phyloP scores from a whole-genome alignment of 2,888 invertebrate species.

The Ochlodes sylvanus region DNA sequence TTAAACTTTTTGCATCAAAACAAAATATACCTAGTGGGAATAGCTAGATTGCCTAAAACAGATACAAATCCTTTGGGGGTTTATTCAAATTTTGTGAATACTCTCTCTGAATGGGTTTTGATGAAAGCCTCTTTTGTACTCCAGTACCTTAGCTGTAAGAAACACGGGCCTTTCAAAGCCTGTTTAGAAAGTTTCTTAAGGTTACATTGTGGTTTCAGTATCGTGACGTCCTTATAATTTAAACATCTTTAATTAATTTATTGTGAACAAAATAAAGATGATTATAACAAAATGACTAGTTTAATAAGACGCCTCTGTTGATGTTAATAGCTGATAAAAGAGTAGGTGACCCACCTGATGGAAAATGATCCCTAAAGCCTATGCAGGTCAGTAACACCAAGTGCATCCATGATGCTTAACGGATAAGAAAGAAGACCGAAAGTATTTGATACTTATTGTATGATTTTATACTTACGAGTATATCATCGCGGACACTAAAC shows the following conservation, averaged over 20 bases:
- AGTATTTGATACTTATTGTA: too few relatives aligned
- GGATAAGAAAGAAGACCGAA: too few relatives aligned
- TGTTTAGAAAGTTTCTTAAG: conserved; percentile 19
- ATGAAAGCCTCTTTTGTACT: conserved; percentile 15
- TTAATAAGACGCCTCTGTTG: too few relatives aligned
- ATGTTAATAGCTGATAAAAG: too few relatives aligned
- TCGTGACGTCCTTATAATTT: conserved; percentile 14
- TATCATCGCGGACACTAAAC: too few relatives aligned
- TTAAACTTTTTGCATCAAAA: neutral
- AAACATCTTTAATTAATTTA: neutral
- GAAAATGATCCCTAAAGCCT: too few relatives aligned
- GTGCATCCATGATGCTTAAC: too few relatives aligned
- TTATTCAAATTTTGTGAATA: conserved; percentile 21
- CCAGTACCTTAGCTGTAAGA: neutral
- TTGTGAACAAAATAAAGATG: too few relatives aligned
- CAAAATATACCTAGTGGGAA: neutral
- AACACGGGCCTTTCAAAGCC: conserved; percentile 4
- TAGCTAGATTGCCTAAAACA: conserved; percentile 10
- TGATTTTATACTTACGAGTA: too few relatives aligned
- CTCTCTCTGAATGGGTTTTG: conserved; percentile 15
- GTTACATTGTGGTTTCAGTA: conserved; percentile 15
- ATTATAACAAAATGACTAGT: too few relatives aligned
- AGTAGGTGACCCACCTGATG: too few relatives aligned
- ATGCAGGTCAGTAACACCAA: too few relatives aligned
- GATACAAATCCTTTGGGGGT: conserved; percentile 15